Evolutionary conservation across 2,113 vertebrate species (phyloP).

Genomic region (Neopipo cinnamomea): DNA sequence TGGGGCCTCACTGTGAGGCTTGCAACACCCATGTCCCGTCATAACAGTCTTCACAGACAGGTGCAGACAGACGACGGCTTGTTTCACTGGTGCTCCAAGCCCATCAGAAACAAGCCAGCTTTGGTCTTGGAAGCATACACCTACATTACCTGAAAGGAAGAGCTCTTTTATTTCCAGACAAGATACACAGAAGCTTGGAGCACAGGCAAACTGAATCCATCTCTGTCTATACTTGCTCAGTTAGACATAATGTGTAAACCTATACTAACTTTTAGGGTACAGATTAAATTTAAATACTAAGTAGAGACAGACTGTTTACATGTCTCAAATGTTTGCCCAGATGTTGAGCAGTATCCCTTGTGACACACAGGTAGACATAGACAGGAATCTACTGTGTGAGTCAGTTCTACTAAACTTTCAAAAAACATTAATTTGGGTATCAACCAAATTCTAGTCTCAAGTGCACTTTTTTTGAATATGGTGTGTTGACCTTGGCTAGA

Average conservation of each 20-base stretch:
- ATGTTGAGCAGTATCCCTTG: neutral
- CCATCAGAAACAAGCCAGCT: neutral
- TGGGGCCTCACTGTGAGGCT: neutral
- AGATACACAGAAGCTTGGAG: neutral
- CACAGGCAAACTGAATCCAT: neutral
- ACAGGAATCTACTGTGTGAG: neutral
- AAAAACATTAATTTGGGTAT: neutral
- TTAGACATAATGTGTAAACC: neutral
- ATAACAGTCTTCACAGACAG: constrained; percentile 5
- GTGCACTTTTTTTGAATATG: neutral
- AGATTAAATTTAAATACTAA: neutral
- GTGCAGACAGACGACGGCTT: constrained; percentile 15
- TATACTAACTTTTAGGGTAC: neutral
- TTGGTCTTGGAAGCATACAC: neutral
- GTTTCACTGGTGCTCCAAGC: neutral
- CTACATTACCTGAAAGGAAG: neutral
- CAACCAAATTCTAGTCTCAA: neutral
- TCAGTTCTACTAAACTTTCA: neutral
- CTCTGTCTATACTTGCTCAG: neutral
- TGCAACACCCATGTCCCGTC: constrained; percentile 11
- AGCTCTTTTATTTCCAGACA: neutral
- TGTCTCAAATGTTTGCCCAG: neutral
- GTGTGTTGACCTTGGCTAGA: neutral
- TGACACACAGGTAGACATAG: neutral
- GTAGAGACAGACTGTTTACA: neutral